Evolutionary conservation across 2,888 invertebrate genomes (phyloP).

Genomic region (Apamea epomidion): DNA sequence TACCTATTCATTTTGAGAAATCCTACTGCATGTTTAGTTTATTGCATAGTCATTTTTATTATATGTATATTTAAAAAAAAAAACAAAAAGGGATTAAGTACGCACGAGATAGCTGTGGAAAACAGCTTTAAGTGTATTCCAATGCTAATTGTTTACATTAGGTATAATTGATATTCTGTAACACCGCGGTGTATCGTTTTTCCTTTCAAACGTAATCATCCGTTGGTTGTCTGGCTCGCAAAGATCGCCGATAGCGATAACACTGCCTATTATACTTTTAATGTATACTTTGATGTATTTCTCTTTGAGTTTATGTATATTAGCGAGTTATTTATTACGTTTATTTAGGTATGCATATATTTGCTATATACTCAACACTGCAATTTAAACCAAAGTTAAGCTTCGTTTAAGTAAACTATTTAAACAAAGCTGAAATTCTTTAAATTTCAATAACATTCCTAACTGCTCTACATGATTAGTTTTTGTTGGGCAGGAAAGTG

Average conservation of each 20-base stretch:
- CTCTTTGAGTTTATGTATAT: not conserved
- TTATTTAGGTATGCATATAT: not conserved
- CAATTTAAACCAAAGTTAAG: conserved; percentile 10
- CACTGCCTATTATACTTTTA: not conserved
- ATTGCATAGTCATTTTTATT: not conserved
- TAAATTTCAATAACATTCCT: conserved; percentile 63
- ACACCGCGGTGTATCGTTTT: not conserved
- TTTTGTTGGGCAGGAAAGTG: conserved; percentile 72
- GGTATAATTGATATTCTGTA: not conserved
- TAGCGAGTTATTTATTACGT: not conserved
- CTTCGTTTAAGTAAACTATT: conserved; percentile 27
- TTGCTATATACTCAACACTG: not conserved
- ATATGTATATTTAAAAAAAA: not conserved
- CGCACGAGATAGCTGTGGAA: not conserved
- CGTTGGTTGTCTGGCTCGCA: not conserved
- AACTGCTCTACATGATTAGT: conserved; percentile 70
- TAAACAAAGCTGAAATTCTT: conserved; percentile 36
- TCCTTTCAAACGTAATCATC: not conserved
- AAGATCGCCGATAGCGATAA: conserved; percentile 2
- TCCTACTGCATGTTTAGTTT: conserved; percentile 5
- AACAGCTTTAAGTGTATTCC: no score
- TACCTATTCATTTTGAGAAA: not conserved
- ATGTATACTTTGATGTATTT: conserved; percentile 2
- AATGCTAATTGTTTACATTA: not conserved
- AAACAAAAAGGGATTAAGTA: not conserved